These are phyloP conservation scores for Graphium colonna DNA, from an alignment of 2,888 invertebrate genomes.

Conservation along the genomic window DNA sequence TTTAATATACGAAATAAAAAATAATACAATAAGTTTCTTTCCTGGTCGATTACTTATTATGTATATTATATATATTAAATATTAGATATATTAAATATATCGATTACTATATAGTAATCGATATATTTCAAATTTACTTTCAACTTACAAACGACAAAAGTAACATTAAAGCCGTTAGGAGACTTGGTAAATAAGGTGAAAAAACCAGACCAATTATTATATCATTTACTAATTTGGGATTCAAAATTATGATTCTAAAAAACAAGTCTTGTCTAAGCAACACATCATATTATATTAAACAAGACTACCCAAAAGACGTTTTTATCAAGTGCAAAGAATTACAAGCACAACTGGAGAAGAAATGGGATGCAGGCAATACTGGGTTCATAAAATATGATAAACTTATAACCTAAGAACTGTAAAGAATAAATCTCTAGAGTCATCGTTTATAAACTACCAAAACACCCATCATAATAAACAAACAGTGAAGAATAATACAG, in stretches of 20 bases:
- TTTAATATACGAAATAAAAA: too few species aligned
- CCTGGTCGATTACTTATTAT: too few species aligned
- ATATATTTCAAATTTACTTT: conserved; percentile 13
- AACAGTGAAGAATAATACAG: conserved; percentile 14
- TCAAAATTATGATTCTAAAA: conserved; percentile 13
- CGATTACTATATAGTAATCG: neutral
- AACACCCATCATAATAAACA: conserved; percentile 4
- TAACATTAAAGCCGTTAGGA: too few species aligned
- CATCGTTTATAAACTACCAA: neutral
- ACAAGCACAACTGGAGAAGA: too few species aligned
- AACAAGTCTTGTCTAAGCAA: neutral
- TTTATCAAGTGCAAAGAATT: neutral
- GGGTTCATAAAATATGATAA: too few species aligned
- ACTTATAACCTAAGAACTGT: too few species aligned
- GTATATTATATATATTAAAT: too few species aligned
- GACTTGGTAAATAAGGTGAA: conserved; percentile 28
- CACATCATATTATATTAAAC: neutral
- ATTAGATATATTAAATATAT: too few species aligned
- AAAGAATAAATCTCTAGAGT: conserved; percentile 11
- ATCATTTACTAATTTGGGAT: conserved; percentile 25
- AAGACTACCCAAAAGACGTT: neutral
- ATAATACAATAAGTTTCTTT: too few species aligned
- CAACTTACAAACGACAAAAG: conserved; percentile 21
- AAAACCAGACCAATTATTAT: conserved; percentile 27
- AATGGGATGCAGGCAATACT: too few species aligned